phyloP scores from a whole-genome alignment of 2,113 vertebrate genomes.

The Festucalex cinctus region DNA sequence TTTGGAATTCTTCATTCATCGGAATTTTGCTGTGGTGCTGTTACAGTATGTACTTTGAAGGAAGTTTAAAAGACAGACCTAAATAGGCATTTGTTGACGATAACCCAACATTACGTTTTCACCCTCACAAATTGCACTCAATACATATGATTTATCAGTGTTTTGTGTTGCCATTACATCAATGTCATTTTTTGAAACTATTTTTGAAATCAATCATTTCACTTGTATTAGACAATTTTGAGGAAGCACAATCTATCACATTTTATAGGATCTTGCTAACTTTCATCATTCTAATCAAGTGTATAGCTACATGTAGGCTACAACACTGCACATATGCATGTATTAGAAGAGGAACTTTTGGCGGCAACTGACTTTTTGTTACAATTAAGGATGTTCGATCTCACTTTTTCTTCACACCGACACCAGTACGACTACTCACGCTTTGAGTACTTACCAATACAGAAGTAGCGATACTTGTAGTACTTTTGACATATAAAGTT shows the following conservation, averaged over 20 bases:
- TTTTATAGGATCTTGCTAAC: no score
- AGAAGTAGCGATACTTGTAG: no score
- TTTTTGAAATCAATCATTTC: no score
- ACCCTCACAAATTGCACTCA: not conserved
- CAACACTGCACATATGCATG: not conserved
- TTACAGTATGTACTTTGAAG: not conserved
- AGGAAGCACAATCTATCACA: no score
- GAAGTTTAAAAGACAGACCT: conserved; percentile 9
- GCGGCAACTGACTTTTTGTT: not conserved
- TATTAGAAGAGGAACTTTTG: not conserved
- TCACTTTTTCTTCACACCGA: no score
- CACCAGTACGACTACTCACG: no score
- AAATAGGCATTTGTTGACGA: not conserved
- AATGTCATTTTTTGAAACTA: no score
- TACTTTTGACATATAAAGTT: no score
- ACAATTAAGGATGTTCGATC: no score
- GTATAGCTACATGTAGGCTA: not conserved
- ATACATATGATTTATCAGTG: not conserved
- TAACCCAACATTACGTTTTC: not conserved
- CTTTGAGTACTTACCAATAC: no score
- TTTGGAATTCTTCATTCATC: conserved; percentile 36
- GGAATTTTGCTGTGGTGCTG: conserved; percentile 27
- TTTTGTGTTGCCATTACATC: not conserved
- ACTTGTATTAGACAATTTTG: no score
- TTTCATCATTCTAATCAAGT: not conserved